phyloP scores from a whole-genome alignment of 2,888 invertebrate genomes.

The Palloptera scutellata region DNA sequence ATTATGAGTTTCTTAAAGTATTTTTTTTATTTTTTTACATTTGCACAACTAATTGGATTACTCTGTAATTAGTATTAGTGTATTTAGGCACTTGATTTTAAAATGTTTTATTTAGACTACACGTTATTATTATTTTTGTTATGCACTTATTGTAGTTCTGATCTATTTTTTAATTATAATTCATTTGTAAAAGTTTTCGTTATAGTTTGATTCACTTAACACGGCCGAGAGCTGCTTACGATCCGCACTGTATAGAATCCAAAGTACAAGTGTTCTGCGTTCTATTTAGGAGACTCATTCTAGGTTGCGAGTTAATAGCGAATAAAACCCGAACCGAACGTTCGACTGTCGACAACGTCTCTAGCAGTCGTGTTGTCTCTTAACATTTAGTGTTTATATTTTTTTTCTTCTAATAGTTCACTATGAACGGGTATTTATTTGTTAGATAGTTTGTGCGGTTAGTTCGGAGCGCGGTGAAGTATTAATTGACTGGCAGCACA shows the following conservation, averaged over 20 bases:
- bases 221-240: slow-evolving; percentile 31
- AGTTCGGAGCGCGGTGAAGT: slow-evolving; percentile 35
- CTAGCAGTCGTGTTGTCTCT: slow-evolving; percentile 35
- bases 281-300: slow-evolving; percentile 58
- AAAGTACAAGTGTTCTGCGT: slow-evolving; percentile 63
- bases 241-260: slow-evolving; percentile 60
- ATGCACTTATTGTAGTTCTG: neutral
- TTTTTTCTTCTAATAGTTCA: slow-evolving; percentile 36
- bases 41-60: slow-evolving; percentile 18
- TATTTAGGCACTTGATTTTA: slow-evolving; percentile 25
- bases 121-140: slow-evolving; percentile 5
- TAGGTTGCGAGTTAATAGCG: slow-evolving; percentile 46
- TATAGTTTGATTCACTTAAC: too few species aligned
- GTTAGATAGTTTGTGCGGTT: slow-evolving; percentile 26
- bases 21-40: too few species aligned
- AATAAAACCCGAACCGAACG: slow-evolving; percentile 32
- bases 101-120: neutral
- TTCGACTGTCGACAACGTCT: slow-evolving; percentile 30
- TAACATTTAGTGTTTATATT: too few species aligned
- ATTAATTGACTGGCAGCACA: slow-evolving; percentile 36
- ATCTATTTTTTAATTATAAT: slow-evolving; percentile 26
- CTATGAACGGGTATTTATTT: slow-evolving; percentile 24
- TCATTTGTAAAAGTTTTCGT: slow-evolving; percentile 26
- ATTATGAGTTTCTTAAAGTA: neutral
- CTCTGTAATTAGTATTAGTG: slow-evolving; percentile 24